A percentile compares a stretch with the other conserved stretches of the same genome.
Conservation (phyloP, 2,113 vertebrate species). For the Muntiacus muntjak region DNA sequence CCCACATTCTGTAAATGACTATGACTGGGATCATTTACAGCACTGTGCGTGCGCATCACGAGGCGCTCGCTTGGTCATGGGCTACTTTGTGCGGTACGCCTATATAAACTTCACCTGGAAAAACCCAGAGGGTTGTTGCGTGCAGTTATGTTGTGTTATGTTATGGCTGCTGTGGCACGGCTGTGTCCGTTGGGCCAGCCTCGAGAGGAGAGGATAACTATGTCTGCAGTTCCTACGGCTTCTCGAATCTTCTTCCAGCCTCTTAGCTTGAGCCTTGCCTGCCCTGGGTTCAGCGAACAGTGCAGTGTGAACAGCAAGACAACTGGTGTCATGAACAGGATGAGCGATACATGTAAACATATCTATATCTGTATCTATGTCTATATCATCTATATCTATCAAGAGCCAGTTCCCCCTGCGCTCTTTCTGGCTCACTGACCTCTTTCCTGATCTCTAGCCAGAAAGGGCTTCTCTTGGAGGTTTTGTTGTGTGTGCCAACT, state of each 20-base stretch:
- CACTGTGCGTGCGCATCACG: background rate
- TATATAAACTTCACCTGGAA: no score
- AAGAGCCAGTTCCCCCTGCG: background rate
- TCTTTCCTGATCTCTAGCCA: background rate
- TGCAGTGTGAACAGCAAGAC: background rate
- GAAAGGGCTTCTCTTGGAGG: background rate
- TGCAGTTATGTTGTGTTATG: no score
- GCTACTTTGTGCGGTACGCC: background rate
- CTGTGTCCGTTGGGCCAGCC: background rate
- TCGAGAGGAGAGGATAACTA: background rate
- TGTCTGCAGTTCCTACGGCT: background rate
- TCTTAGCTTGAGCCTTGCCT: background rate
- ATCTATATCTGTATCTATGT: background rate
- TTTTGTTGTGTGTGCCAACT: background rate
- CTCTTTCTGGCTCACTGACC: background rate
- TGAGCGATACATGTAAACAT: background rate
- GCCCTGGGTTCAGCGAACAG: background rate
- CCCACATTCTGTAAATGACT: background rate
- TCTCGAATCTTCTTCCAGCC: background rate
- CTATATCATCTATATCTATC: background rate
- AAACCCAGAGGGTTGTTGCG: no score
- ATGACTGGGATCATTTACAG: background rate
- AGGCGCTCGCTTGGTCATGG: background rate
- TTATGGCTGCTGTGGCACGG: background rate
- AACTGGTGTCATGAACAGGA: background rate